A percentile compares a stretch with the other conserved stretches of the same genome.
phyloP scores from a whole-genome alignment of 2,888 invertebrate species.

The Agrotis segetum region DNA sequence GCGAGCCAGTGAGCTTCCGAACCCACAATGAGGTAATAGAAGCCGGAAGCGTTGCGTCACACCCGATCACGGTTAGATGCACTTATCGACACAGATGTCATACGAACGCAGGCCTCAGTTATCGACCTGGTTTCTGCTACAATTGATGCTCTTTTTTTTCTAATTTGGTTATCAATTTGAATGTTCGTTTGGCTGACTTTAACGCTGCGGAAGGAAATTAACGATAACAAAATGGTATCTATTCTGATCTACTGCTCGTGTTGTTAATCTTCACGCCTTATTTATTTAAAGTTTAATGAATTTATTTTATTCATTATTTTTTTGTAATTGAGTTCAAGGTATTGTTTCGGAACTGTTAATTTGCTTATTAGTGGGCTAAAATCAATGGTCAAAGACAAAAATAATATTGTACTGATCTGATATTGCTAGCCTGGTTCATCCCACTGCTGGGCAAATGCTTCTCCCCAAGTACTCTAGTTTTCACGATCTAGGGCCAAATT shows the following conservation, averaged over 20 bases:
- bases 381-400: too few species aligned
- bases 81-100: slow-evolving; percentile 78
- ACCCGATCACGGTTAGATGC: slow-evolving; percentile 81
- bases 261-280: slow-evolving; percentile 16
- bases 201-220: slow-evolving; percentile 17
- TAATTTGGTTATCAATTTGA: slow-evolving; percentile 30
- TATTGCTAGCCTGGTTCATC: too few species aligned
- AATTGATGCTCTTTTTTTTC: slow-evolving; percentile 38
- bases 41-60: slow-evolving; percentile 86
- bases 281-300: slow-evolving; percentile 9
- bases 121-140: slow-evolving; percentile 49
- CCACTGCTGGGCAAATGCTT: too few species aligned
- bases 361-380: neutral
- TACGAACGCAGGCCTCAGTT: slow-evolving; percentile 59
- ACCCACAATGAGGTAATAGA: slow-evolving; percentile 87
- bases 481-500: too few species aligned
- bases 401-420: too few species aligned
- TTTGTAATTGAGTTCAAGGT: neutral
- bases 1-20: slow-evolving; percentile 85
- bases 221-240: neutral
- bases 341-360: neutral
- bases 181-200: slow-evolving; percentile 16
- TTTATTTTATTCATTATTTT: neutral
- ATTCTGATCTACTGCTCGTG: neutral
- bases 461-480: too few species aligned